Conservation (phyloP, 92 coral and sea anemone species). For the Zoanthus gigantus region DNA sequence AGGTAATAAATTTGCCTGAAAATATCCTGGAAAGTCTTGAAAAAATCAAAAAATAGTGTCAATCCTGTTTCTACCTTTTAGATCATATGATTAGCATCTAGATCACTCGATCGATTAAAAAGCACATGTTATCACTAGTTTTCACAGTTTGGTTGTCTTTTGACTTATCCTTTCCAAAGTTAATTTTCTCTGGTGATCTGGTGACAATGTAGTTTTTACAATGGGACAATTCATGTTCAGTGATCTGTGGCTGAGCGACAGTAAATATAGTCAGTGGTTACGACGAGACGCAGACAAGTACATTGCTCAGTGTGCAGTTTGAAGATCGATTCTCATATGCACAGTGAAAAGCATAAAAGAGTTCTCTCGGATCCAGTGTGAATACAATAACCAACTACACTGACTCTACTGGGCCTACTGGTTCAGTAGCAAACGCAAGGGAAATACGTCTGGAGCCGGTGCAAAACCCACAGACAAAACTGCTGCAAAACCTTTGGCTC, state of each 20-base stretch:
- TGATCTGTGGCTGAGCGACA: constrained; percentile 7
- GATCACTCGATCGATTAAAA: constrained; percentile 16
- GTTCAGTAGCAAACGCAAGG: not conserved
- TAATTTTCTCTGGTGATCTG: constrained; percentile 1
- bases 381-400: not conserved
- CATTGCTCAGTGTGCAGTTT: not conserved
- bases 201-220: constrained; percentile 27
- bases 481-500: not conserved
- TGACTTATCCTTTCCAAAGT: not conserved
- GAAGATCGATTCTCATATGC: no score
- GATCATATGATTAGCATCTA: constrained; percentile 29
- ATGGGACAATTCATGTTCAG: not conserved
- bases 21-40: no score
- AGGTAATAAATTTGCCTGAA: no score
- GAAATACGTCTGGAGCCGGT: not conserved
- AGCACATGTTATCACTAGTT: not conserved
- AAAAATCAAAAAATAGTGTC: no score
- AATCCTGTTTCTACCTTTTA: not conserved
- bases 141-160: constrained; percentile 22
- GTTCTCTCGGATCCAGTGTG: constrained; percentile 4
- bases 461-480: not conserved
- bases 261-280: constrained; percentile 4
- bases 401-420: constrained; percentile 6
- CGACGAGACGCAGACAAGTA: constrained; percentile 4
- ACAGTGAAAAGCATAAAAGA: no score